A percentile compares a stretch with the other conserved stretches of the same genome.
Conservation (phyloP, 1,140 invertebrate species). For the Trachelipus rathkii region DNA sequence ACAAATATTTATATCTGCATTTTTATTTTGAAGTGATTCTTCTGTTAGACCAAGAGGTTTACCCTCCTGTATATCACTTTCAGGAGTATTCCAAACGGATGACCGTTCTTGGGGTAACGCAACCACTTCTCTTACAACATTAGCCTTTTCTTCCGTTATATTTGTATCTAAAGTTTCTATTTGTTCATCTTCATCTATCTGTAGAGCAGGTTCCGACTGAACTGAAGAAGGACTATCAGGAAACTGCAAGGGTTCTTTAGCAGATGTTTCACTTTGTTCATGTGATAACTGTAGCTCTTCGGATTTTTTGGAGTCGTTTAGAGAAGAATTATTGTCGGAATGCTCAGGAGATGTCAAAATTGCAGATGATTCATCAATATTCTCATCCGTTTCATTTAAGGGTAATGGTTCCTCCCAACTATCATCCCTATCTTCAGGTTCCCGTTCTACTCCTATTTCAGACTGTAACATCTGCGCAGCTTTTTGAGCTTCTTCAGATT, state of each 20-base stretch:
- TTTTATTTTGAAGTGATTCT: neutral
- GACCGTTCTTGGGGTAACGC: neutral
- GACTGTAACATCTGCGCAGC: slow-evolving; percentile 47
- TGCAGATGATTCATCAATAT: neutral
- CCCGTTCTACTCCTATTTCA: slow-evolving; percentile 42
- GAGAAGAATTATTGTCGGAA: neutral
- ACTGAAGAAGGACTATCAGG: slow-evolving; percentile 77
- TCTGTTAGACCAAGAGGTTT: neutral
- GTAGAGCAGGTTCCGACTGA: slow-evolving; percentile 73
- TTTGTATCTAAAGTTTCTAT: neutral
- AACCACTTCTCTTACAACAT: neutral
- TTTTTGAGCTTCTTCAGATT: slow-evolving; percentile 55
- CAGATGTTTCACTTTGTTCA: neutral
- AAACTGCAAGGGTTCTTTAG: slow-evolving; percentile 54
- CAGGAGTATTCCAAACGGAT: slow-evolving; percentile 2
- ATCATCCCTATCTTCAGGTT: slow-evolving; percentile 22
- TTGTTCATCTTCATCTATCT: slow-evolving; percentile 71
- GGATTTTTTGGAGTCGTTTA: slow-evolving; percentile 24
- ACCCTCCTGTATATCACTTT: neutral
- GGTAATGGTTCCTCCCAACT: neutral
- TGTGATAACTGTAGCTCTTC: slow-evolving; percentile 2
- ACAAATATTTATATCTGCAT: neutral
- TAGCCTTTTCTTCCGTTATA: neutral
- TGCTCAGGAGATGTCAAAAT: neutral
- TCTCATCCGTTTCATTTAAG: neutral